Conservation (phyloP, 2,797 vertebrate genomes). For the Semaprochilodus insignis region DNA sequence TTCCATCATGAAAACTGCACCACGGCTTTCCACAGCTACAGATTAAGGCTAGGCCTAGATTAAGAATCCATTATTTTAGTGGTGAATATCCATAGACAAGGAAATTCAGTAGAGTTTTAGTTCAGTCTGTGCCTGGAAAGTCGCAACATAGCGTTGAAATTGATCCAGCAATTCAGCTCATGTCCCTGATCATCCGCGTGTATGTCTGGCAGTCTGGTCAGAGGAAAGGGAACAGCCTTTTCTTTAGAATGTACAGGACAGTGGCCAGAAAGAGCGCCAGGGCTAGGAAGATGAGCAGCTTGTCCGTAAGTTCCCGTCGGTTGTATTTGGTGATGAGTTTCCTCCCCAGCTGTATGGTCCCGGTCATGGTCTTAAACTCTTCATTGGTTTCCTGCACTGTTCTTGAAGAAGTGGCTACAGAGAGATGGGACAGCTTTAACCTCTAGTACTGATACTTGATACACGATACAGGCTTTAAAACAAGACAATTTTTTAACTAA, state of each 20-base stretch:
- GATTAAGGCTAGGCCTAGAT: background rate
- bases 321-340: slow-evolving; percentile 99
- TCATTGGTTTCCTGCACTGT: slow-evolving; percentile 95
- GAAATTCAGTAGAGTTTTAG: background rate
- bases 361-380: slow-evolving; percentile 97
- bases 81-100: background rate
- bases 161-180: background rate
- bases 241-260: slow-evolving; percentile 95
- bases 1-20: slow-evolving; percentile 7
- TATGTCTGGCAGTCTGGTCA: slow-evolving; percentile 64
- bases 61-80: background rate
- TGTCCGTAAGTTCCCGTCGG: slow-evolving; percentile 93
- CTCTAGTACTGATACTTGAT: too few relatives aligned
- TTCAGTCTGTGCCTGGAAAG: background rate
- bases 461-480: too few relatives aligned
- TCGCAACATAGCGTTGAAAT: background rate
- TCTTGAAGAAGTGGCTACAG: slow-evolving; percentile 88
- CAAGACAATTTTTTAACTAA: too few relatives aligned
- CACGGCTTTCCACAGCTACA: background rate
- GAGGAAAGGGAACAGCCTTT: slow-evolving; percentile 94
- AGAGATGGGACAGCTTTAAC: slow-evolving; percentile 10
- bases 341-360: slow-evolving; percentile 93
- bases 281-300: slow-evolving; percentile 95
- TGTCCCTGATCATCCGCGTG: background rate
- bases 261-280: slow-evolving; percentile 94